phyloP scores from a whole-genome alignment of 2,113 vertebrate genomes.

The Ardeotis arabs region DNA sequence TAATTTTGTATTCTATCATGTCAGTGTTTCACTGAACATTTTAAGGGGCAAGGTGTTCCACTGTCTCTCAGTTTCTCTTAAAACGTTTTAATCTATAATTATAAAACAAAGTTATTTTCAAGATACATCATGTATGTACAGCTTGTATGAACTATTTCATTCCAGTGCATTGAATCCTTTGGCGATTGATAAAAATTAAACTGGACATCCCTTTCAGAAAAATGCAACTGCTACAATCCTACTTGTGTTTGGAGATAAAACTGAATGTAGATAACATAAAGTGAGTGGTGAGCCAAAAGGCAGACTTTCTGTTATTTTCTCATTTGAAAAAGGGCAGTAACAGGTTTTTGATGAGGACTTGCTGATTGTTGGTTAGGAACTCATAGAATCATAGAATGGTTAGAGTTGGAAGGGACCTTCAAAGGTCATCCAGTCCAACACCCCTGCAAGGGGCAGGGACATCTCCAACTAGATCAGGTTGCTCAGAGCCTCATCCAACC shows the following conservation, averaged over 20 bases:
- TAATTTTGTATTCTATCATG: neutral
- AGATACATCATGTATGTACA: neutral
- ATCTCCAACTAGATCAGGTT: too few species aligned
- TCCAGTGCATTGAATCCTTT: neutral
- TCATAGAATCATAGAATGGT: too few species aligned
- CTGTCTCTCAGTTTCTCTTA: neutral
- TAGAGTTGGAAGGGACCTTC: too few species aligned
- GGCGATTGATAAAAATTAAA: neutral
- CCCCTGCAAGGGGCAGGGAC: too few species aligned
- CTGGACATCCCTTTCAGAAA: neutral
- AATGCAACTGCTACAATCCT: neutral
- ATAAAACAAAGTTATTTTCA: neutral
- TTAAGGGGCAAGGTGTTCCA: neutral
- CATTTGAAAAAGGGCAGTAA: neutral
- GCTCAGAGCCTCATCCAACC: too few species aligned
- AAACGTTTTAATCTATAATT: neutral
- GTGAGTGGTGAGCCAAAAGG: neutral
- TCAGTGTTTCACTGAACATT: neutral
- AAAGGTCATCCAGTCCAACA: too few species aligned
- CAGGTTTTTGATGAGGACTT: neutral
- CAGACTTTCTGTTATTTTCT: neutral
- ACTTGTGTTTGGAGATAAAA: neutral
- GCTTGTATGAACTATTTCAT: neutral
- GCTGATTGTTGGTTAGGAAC: neutral
- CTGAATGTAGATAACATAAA: neutral